Conservation (phyloP, 2,113 vertebrate species). For the Recurvirostra avosetta region DNA sequence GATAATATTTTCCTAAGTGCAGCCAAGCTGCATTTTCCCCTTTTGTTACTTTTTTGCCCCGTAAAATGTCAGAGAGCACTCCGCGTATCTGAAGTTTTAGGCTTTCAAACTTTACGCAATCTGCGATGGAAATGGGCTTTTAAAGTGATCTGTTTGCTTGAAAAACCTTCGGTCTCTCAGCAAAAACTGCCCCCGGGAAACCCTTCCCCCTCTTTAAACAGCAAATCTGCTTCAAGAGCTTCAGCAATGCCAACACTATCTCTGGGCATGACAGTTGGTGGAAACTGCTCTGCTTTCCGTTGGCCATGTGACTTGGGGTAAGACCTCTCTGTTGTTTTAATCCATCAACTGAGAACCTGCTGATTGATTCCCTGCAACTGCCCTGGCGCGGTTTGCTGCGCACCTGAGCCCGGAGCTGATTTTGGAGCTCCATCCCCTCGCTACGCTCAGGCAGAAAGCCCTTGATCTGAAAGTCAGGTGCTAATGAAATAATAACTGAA, state of each 20-base stretch:
- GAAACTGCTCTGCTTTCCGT: not conserved
- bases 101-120: not conserved
- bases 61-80: not conserved
- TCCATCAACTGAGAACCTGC: not conserved
- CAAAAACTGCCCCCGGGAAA: not conserved
- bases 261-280: not conserved
- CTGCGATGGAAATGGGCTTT: not conserved
- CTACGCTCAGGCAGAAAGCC: not conserved
- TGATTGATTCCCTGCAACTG: not conserved
- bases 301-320: not conserved
- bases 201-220: slow-evolving; percentile 26
- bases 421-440: not conserved
- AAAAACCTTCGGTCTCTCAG: not conserved
- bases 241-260: not conserved
- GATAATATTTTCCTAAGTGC: not conserved
- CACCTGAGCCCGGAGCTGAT: not conserved
- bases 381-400: not conserved
- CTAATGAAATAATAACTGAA: slow-evolving; percentile 42
- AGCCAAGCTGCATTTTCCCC: not conserved
- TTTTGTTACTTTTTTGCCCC: not conserved
- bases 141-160: not conserved
- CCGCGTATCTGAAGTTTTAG: not conserved
- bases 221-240: not conserved
- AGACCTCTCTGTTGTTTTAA: not conserved
- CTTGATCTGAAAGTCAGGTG: slow-evolving; percentile 26